Percentiles rank a stretch among this genome's conserved stretches.
Evolutionary conservation across 2,888 invertebrate species (phyloP).

Genomic region (Helleia helle): DNA sequence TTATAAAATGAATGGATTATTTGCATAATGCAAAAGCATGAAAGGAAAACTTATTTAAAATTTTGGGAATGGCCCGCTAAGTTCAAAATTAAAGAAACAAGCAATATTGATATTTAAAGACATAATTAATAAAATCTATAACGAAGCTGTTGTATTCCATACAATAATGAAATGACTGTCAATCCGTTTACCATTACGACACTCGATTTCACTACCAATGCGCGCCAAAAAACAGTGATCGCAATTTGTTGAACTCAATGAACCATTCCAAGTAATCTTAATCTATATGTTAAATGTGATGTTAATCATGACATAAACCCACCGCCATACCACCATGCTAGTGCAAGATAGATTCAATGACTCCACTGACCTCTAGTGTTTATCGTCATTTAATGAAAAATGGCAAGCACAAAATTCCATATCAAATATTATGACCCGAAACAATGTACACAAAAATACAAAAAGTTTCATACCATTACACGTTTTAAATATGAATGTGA

Average conservation of each 20-base stretch:
- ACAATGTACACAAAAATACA: neutral
- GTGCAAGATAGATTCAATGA: constrained; percentile 29
- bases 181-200: too few species aligned
- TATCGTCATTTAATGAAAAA: neutral
- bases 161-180: too few species aligned
- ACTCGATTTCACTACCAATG: too few species aligned
- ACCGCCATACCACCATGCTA: constrained; percentile 60
- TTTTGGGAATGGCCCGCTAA: neutral
- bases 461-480: neutral
- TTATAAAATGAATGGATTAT: neutral
- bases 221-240: too few species aligned
- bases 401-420: constrained; percentile 13
- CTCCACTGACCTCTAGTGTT: constrained; percentile 8
- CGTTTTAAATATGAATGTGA: neutral
- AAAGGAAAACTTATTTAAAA: neutral
- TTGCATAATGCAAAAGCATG: neutral
- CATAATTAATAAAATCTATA: too few species aligned
- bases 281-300: constrained; percentile 43
- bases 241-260: neutral
- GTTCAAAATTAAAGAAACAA: constrained; percentile 1
- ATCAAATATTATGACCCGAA: neutral
- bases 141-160: too few species aligned
- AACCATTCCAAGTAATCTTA: neutral
- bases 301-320: constrained; percentile 69
- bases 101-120: too few species aligned